A percentile compares a stretch with the other conserved stretches of the same genome.
phyloP scores from a whole-genome alignment of 2,888 invertebrate genomes.

The Rhopalosiphum nymphaeae region DNA sequence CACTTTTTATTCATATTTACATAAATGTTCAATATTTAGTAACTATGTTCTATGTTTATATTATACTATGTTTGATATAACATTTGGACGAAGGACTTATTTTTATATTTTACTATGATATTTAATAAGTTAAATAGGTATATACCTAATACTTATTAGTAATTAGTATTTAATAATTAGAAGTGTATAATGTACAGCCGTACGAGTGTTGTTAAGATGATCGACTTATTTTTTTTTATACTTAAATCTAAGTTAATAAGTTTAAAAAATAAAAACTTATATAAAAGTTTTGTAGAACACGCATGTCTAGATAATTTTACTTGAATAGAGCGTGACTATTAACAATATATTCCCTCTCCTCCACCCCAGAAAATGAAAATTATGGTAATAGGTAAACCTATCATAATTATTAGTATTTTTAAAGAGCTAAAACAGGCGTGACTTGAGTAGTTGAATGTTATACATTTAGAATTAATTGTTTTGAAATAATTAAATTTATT shows the following conservation, averaged over 20 bases:
- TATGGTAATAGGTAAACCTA: neutral
- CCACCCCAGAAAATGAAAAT: neutral
- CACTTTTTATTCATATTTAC: neutral
- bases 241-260: neutral
- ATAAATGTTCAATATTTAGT: neutral
- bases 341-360: neutral
- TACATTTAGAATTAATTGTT: constrained; percentile 28
- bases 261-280: neutral
- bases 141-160: neutral
- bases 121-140: neutral
- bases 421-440: constrained; percentile 30
- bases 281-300: neutral
- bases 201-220: neutral
- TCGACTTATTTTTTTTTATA: neutral
- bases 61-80: neutral
- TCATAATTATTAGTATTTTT: constrained; percentile 29
- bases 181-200: neutral
- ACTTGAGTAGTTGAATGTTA: constrained; percentile 10
- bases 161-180: neutral
- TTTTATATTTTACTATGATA: neutral
- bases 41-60: neutral
- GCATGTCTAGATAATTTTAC: constrained; percentile 20
- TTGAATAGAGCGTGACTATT: constrained; percentile 37
- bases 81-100: neutral
- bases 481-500: constrained; percentile 23